Conservation (phyloP, 2,888 invertebrate genomes). For the Acrocyrtus sp. region DNA sequence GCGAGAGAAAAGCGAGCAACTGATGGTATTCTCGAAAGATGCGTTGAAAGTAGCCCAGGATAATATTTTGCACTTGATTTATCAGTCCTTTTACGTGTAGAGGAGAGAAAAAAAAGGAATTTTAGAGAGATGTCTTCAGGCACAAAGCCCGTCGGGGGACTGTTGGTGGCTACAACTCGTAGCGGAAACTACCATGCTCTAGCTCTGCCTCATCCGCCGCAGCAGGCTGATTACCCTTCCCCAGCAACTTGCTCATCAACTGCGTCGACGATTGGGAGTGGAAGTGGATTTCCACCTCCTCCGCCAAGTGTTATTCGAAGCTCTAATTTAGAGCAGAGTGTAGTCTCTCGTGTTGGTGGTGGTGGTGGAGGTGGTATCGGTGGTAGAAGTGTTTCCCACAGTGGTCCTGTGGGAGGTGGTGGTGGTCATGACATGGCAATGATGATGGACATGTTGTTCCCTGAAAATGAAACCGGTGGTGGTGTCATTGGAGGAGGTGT, state of each 20-base stretch:
- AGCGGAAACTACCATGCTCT: not conserved
- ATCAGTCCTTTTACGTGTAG: too few species aligned
- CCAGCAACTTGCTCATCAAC: slow-evolving; percentile 7
- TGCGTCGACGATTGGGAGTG: not conserved
- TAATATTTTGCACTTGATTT: too few species aligned
- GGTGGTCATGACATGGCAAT: slow-evolving; percentile 16
- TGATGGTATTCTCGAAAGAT: too few species aligned
- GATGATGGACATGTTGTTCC: slow-evolving; percentile 50
- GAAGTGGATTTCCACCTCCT: slow-evolving; percentile 26
- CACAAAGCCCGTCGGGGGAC: slow-evolving; percentile 42
- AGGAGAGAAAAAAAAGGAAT: too few species aligned
- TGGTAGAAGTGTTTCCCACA: slow-evolving; percentile 34
- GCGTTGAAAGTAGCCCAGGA: too few species aligned
- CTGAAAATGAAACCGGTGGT: slow-evolving; percentile 26
- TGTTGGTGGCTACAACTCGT: slow-evolving; percentile 17
- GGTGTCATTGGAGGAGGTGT: not conserved
- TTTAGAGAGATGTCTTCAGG: slow-evolving; percentile 50
- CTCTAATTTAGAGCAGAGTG: slow-evolving; percentile 28
- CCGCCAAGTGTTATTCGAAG: slow-evolving; percentile 46
- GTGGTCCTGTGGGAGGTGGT: slow-evolving; percentile 41
- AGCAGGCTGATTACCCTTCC: slow-evolving; percentile 5
- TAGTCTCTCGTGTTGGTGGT: not conserved
- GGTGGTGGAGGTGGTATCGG: not conserved
- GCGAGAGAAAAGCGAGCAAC: too few species aligned
- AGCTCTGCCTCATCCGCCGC: too few species aligned